phyloP scores from a whole-genome alignment of 2,113 vertebrate genomes.

The Entomyzon cyanotis region DNA sequence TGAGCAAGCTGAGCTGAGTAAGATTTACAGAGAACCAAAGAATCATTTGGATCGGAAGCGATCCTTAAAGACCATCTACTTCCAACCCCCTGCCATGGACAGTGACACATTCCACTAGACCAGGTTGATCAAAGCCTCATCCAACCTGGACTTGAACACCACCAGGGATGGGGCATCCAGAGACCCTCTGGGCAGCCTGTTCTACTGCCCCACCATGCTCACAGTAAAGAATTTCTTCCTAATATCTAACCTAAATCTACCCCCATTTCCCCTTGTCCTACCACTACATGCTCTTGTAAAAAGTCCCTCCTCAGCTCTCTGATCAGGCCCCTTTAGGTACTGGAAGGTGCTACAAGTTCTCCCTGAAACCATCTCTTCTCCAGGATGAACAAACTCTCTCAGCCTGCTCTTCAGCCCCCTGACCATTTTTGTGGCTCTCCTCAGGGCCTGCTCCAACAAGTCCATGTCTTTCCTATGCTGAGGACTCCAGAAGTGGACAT shows the following conservation, averaged over 20 bases:
- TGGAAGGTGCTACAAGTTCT: not conserved
- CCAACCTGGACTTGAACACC: not conserved
- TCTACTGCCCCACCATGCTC: not conserved
- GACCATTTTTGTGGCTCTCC: not conserved
- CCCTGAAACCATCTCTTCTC: not conserved
- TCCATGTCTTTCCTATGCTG: not conserved
- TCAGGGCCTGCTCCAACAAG: not conserved
- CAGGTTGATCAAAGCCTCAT: not conserved
- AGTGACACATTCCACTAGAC: not conserved
- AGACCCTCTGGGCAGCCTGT: not conserved
- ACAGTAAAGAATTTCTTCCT: not conserved
- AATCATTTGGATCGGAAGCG: not conserved
- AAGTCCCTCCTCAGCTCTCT: not conserved
- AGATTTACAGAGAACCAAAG: not conserved
- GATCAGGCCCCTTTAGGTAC: not conserved
- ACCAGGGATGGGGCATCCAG: not conserved
- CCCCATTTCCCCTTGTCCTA: not conserved
- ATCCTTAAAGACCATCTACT: not conserved
- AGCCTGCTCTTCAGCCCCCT: not conserved
- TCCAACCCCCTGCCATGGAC: rapidly evolving
- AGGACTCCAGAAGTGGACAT: not conserved
- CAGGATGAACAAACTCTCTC: not conserved
- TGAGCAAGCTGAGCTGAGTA: not conserved
- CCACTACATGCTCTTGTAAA: not conserved
- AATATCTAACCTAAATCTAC: not conserved